Evolutionary conservation across 2,797 vertebrate genomes (phyloP), one percentile per base, ranked within the genome.

Genomic region (Sebastes paucispinis): DNA sequence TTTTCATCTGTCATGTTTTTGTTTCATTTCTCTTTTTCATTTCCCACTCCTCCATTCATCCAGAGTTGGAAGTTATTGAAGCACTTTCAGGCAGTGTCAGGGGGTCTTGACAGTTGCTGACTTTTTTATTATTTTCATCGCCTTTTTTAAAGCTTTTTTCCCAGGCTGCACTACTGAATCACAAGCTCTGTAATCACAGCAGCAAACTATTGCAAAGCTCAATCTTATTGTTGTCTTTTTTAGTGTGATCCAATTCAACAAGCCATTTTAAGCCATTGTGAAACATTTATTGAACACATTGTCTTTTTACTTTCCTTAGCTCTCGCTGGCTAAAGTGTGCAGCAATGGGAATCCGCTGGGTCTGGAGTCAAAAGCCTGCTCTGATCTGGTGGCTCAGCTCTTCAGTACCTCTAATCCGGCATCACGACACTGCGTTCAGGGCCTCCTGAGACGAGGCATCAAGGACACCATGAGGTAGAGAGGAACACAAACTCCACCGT

Each of bases 381-480:
- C 79, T 1, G 97, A 97, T 75, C 72, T 95, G 1, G 96, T 98
- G 62, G 92, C 96, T 67, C 98, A 98, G 82, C 92, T 99, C 67
- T 99, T 99, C 85, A 96, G 93, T 86, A 94, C 96, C 39, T 67
- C 90, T 18, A 96, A 95, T 4, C 94, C 94, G 0, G 87, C 95
- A 1, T 79, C 95, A 62, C 93, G 65, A 76, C 96, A 89, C 81
- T 90, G 94, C 58, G 86, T 90, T 24, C 95, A 96, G 84, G 95
- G 95, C 85, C 91, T 95, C 20, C 94, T 97, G 68, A 95, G 95
- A 80, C 95, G 94, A 82, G 97, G 97, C 88, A 98, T 99, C 92
- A 99, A 97, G 18, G 97, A 99, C 94, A 98, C 96, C 3, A 99
- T 99, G 98, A 98, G 98, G 98, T 99, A 95, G 4, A 36, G 4